Percentiles rank a stretch among this genome's conserved stretches.
These are phyloP conservation scores for Lithosia quadra DNA, from an alignment of 2,888 invertebrate species.

Conservation along the genomic window DNA sequence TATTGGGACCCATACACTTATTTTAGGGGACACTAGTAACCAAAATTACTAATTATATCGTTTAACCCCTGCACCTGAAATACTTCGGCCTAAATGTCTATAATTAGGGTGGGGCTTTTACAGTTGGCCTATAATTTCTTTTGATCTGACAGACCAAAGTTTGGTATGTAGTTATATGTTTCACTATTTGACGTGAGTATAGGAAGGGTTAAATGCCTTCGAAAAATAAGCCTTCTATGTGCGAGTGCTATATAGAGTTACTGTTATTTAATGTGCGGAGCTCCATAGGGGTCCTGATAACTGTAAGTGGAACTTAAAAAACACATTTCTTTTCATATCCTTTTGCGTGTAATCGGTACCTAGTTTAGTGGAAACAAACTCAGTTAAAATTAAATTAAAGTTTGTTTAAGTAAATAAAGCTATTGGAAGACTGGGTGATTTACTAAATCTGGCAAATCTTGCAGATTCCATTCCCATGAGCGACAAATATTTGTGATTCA, in stretches of 20 bases:
- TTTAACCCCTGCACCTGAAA: too few relatives aligned
- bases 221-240: neutral
- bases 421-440: neutral
- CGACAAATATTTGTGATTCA: too few relatives aligned
- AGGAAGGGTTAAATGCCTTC: neutral
- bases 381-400: slow-evolving; percentile 1
- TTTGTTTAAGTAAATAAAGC: neutral
- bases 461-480: neutral
- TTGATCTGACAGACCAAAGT: neutral
- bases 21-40: too few relatives aligned
- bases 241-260: neutral
- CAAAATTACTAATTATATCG: too few relatives aligned
- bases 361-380: neutral
- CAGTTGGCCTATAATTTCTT: neutral
- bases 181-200: neutral
- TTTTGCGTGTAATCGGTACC: neutral
- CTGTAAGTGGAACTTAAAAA: neutral
- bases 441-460: neutral
- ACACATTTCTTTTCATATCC: slow-evolving; percentile 2
- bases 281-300: slow-evolving; percentile 2
- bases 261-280: neutral
- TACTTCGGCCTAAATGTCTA: too few relatives aligned
- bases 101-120: too few relatives aligned
- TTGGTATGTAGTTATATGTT: neutral
- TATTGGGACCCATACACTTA: too few relatives aligned